Evolutionary conservation across 1,140 invertebrate genomes (phyloP).

Genomic region (Ceratosolen solmsi): DNA sequence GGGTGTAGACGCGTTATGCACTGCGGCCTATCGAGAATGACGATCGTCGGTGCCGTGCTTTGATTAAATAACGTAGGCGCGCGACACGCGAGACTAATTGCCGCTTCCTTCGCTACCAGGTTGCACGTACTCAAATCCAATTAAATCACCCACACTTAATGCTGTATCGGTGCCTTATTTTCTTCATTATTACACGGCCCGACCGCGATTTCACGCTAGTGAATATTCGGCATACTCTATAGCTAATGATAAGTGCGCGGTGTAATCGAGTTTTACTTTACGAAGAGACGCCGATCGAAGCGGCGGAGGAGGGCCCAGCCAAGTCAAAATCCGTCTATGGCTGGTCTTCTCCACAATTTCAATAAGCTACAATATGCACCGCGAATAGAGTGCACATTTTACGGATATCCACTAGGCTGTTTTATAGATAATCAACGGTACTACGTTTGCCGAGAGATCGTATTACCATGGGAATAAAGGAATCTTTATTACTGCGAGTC

Average conservation of each 20-base stretch:
- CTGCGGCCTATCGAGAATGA: constrained; percentile 17
- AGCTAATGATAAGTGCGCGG: no score
- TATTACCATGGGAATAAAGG: neutral
- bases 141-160: neutral
- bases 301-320: no score
- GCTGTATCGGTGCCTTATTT: neutral
- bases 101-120: constrained; percentile 15
- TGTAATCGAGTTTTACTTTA: no score
- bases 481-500: neutral
- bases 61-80: constrained; percentile 46
- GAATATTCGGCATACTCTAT: neutral
- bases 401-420: neutral
- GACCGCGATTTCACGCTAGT: neutral
- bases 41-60: constrained; percentile 22
- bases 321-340: neutral
- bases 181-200: neutral
- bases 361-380: neutral
- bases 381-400: neutral
- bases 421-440: neutral
- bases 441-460: neutral
- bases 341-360: no score
- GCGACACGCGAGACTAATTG: constrained; percentile 51
- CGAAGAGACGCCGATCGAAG: no score
- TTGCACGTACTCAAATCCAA: neutral
- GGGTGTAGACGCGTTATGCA: neutral